These are phyloP conservation scores for Mizuhopecten yessoensis DNA, from an alignment of 1,140 invertebrate species.

Conservation along the genomic window DNA sequence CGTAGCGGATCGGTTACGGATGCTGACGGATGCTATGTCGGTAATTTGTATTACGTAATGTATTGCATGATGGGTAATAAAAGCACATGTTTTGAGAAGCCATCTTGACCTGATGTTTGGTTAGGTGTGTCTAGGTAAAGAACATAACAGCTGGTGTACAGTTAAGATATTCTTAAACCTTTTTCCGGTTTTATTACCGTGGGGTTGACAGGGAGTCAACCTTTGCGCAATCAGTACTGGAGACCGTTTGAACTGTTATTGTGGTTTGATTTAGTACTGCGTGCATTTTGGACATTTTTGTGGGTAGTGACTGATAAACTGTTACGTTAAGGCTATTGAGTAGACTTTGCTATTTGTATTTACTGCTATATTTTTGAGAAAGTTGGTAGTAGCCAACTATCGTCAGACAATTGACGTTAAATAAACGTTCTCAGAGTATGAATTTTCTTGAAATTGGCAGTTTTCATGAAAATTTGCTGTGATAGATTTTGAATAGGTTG, in stretches of 20 bases:
- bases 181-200: slow-evolving; percentile 53
- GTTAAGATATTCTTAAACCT: slow-evolving; percentile 50
- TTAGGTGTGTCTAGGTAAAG: not conserved
- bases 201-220: not conserved
- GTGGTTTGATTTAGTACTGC: too few species aligned
- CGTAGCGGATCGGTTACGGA: too few species aligned
- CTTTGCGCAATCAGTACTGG: not conserved
- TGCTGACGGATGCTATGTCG: too few species aligned
- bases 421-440: not conserved
- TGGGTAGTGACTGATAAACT: not conserved
- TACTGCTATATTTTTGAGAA: too few species aligned
- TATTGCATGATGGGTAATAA: too few species aligned
- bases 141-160: slow-evolving; percentile 41
- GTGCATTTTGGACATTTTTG: too few species aligned
- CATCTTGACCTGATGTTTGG: too few species aligned
- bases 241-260: not conserved
- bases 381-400: too few species aligned
- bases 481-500: not conserved
- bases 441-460: not conserved
- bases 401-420: not conserved
- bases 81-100: too few species aligned
- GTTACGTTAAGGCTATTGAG: not conserved
- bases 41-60: too few species aligned
- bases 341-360: not conserved
- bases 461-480: not conserved